Base-by-base conservation (phyloP, 2,113 vertebrate species). In the Uria aalge region DNA sequence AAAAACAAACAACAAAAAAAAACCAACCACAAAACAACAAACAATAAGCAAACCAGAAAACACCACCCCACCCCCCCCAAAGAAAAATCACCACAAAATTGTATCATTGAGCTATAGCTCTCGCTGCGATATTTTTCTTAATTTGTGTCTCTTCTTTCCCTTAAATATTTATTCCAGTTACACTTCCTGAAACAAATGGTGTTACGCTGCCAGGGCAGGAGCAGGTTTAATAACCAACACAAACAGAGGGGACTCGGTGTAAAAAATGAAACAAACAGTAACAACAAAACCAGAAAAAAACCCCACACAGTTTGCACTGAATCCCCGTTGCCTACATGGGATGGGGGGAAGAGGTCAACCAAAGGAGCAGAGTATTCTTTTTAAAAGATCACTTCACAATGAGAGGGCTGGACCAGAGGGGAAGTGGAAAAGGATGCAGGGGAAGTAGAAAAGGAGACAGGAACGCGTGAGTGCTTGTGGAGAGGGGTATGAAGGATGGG, bases 401-500 rank as follows among this genome's bases (percentile, higher is more conserved):
- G 53, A 23, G 8, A 14, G 55, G 27, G 59, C 52, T 32, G 52
- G 87, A 15, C 6, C 5, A 23, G 34, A 74, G 23, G 41, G 45
- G 29, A 68, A n/a, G 78, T 3, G 40, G 40, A 13, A 41, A 41
- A 41, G 40, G 40, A 41, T 41, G 40, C 40, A 12, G 40, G 40
- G 40, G 40, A 40, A 40, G 40, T 40, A 9, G 40, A 40, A 40
- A 40, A 41, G 40, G 40, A 36, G 14, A 41, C 40, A 14, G 26
- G 34, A 66, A 63, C 3, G 1, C 0, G 1, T 0, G 0, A 45
- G 48, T 29, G 36, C 18, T 32, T 47, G 34, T 16, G 53, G 22
- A 64, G 32, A 30, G 32, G 15, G 18, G 36, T 22, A 38, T 4
- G 36, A 60, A 36, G 55, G 56, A 40, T 23, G 29, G 48, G 40